Evolutionary conservation across 1,140 invertebrate species (phyloP).

Genomic region (Potamilus streckersoni): DNA sequence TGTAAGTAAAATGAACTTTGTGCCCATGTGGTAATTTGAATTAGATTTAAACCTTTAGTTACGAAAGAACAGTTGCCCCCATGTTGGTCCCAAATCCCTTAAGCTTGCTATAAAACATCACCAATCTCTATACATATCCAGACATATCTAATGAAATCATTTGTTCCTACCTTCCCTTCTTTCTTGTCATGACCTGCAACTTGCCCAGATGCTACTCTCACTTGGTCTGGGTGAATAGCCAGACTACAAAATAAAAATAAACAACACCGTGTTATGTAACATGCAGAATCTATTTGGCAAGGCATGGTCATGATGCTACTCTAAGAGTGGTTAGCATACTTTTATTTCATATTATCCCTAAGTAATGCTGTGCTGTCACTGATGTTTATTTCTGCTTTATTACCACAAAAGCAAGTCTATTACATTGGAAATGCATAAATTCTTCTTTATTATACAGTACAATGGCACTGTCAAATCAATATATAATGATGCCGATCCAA

Average conservation of each 20-base stretch:
- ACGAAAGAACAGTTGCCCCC: too few species aligned
- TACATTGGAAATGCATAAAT: neutral
- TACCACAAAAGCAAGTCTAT: neutral
- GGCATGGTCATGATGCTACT: too few species aligned
- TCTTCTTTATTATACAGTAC: too few species aligned
- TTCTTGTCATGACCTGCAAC: conserved; percentile 22
- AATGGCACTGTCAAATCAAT: too few species aligned
- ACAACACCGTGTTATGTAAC: neutral
- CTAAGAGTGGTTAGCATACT: neutral
- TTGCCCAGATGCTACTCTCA: conserved; percentile 22
- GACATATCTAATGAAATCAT: too few species aligned
- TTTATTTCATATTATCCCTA: neutral
- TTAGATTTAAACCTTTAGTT: too few species aligned
- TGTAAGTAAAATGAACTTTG: too few species aligned
- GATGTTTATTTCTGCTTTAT: neutral
- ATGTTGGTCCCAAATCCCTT: too few species aligned
- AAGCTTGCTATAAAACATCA: too few species aligned
- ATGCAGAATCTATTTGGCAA: neutral
- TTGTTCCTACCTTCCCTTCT: conserved; percentile 17
- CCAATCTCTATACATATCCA: too few species aligned
- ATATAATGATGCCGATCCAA: too few species aligned
- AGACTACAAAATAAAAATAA: conserved; percentile 9
- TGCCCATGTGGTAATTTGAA: too few species aligned
- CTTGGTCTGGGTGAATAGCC: conserved; percentile 20
- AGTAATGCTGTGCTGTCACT: neutral